Base-by-base conservation (phyloP, 2,888 invertebrate genomes). In the Acrobeloides nanus region DNA sequence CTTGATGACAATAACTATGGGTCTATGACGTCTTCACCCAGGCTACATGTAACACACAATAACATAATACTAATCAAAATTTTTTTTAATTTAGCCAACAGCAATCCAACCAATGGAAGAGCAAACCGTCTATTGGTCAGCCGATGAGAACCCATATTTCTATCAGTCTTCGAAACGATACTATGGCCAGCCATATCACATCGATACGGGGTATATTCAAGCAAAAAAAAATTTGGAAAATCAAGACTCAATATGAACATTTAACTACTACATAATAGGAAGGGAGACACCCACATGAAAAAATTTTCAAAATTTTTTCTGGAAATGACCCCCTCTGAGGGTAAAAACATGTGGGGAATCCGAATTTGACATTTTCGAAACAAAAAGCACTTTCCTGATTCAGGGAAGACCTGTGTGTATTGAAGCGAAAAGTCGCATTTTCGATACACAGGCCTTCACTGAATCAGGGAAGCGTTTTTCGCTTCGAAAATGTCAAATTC, bases 111-210 rank as follows among this genome's bases (percentile, higher is more conserved):
- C 65, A 18, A 62, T 70, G 55, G 71, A 71, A 48, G 71, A 71
- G 41, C 71, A 71, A 40, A 65, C 68, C 6, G 59, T 71, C 17
- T 72, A 72, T 44, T 71, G 71, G 71, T 66, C 65, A 21, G 69
- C 71, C 8, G 72, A 72, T 45, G 71, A 71, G 47, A 69, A 71
- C 48, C 71, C 71, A 26, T 68, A 65, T 48, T 66, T 68, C 52
- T 71, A 70, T 47, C 66, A 71, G 45, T 61, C 69, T 20, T 63
- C 69, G 5, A 66, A 65, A 49, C 47, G 69, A 34, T 65, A 62
- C 52, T 71, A 66, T 46, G 66, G 64, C 26, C 67, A 70, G 50
- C 71, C 70, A 8, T 69, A 68, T 44, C 59, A 61, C 41, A 61
- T 70, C 38, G 69, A 69, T 42, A 58, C 63, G 18, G 67, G 66